These are phyloP conservation scores for Synergus laeviventris DNA, from an alignment of 2,888 invertebrate genomes.

Conservation along the genomic window DNA sequence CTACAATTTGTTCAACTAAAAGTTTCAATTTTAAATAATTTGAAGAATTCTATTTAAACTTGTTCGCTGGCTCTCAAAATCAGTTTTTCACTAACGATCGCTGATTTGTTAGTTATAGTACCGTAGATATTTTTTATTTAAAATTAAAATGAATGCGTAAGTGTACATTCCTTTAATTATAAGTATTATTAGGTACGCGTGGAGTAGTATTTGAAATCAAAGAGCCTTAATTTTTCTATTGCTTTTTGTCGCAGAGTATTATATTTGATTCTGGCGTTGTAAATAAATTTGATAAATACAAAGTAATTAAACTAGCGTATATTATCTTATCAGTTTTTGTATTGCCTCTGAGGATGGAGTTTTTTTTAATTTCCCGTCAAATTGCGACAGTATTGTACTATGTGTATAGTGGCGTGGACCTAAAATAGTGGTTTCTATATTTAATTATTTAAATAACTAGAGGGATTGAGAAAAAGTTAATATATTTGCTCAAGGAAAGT, in stretches of 20 bases:
- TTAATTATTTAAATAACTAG: slow-evolving; percentile 17
- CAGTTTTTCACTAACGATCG: slow-evolving; percentile 17
- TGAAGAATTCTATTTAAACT: too few species aligned
- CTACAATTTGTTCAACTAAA: too few species aligned
- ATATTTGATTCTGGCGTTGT: slow-evolving; percentile 49
- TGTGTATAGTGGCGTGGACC: background rate
- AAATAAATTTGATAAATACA: slow-evolving; percentile 55
- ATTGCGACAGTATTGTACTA: background rate
- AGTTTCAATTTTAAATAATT: too few species aligned
- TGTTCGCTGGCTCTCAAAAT: background rate
- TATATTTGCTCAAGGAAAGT: slow-evolving; percentile 6
- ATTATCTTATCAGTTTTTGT: slow-evolving; percentile 39
- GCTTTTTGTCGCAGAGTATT: slow-evolving; percentile 44
- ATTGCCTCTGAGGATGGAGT: slow-evolving; percentile 13
- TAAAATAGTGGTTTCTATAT: background rate
- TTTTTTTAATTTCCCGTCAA: background rate
- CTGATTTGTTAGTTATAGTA: slow-evolving; percentile 28
- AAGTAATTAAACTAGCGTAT: slow-evolving; percentile 27
- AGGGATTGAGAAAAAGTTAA: slow-evolving; percentile 2
- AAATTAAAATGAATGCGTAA: slow-evolving; percentile 17
- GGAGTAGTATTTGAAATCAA: slow-evolving; percentile 24
- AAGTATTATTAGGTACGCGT: slow-evolving; percentile 31
- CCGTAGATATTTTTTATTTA: slow-evolving; percentile 12
- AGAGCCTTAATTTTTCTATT: slow-evolving; percentile 36
- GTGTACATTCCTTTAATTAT: slow-evolving; percentile 42